Conservation (phyloP, 2,113 vertebrate species). For the Nothocercus nigrocapillus region DNA sequence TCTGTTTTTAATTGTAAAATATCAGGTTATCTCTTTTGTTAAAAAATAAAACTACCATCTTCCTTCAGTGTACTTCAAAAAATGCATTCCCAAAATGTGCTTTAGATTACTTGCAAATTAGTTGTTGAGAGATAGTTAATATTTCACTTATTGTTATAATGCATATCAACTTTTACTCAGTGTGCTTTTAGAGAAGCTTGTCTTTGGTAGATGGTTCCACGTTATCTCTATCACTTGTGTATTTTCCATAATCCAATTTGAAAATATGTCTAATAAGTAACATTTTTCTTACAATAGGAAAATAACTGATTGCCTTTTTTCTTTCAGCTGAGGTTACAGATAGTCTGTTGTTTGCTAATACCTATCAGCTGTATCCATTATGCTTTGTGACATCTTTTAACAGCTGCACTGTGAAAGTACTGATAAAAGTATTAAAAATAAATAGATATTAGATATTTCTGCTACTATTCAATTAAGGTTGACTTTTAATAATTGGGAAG, state of each 20-base stretch:
- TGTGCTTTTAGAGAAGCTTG: not conserved
- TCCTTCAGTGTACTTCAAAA: not conserved
- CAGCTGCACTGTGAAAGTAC: not conserved
- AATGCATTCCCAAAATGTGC: rapidly evolving
- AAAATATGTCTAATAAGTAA: not conserved
- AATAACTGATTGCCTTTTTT: not conserved
- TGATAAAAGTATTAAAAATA: not conserved
- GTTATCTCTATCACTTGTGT: not conserved
- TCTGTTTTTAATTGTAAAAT: not conserved
- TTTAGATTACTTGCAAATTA: not conserved
- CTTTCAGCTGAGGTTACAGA: not conserved
- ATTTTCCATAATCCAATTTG: not conserved
- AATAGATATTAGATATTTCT: not conserved
- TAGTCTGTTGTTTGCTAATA: not conserved
- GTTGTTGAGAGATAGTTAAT: not conserved
- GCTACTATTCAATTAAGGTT: not conserved
- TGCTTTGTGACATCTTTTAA: not conserved
- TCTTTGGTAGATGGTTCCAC: not conserved
- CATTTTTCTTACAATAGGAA: not conserved
- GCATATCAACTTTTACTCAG: not conserved
- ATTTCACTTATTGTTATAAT: not conserved
- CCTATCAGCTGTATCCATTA: not conserved
- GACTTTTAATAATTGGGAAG: not conserved
- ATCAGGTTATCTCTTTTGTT: not conserved
- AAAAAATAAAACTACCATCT: not conserved